Percentiles rank a stretch among this genome's conserved stretches.
Conservation (phyloP, 2,888 invertebrate species). For the Agrochola macilenta region DNA sequence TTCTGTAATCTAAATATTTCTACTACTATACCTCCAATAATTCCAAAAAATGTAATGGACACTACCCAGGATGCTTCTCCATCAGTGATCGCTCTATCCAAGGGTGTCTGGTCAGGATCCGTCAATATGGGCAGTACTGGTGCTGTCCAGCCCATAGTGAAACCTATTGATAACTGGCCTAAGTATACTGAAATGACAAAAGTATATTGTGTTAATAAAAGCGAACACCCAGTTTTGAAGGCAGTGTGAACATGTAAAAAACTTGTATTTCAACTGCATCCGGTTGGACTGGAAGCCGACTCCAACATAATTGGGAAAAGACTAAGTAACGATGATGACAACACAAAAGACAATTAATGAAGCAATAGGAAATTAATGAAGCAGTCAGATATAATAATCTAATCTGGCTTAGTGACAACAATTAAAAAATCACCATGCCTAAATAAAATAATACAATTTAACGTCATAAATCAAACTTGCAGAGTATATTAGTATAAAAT, state of each 20-base stretch:
- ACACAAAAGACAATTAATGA: too few species aligned
- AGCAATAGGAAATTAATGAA: neutral
- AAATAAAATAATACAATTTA: too few species aligned
- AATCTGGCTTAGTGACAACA: too few species aligned
- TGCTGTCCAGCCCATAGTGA: slow-evolving; percentile 30
- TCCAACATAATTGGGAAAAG: too few species aligned
- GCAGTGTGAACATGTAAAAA: too few species aligned
- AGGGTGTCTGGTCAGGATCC: slow-evolving; percentile 32
- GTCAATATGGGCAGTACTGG: slow-evolving; percentile 26
- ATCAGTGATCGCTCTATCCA: slow-evolving; percentile 26
- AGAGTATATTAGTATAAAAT: too few species aligned
- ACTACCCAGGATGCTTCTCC: slow-evolving; percentile 32
- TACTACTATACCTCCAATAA: slow-evolving; percentile 20
- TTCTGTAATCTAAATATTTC: neutral
- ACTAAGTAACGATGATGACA: too few species aligned
- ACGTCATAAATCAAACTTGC: too few species aligned
- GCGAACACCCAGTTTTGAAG: neutral
- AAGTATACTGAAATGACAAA: slow-evolving; percentile 39
- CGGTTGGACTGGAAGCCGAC: too few species aligned
- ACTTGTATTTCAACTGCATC: too few species aligned
- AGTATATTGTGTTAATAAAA: neutral
- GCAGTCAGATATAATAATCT: too few species aligned
- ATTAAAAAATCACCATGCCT: too few species aligned
- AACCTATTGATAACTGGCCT: slow-evolving; percentile 16
- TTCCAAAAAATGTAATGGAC: slow-evolving; percentile 16